A percentile compares a stretch with the other conserved stretches of the same genome.
Evolutionary conservation across 1,140 invertebrate species (phyloP).

Genomic region (Drosophila orosa): DNA sequence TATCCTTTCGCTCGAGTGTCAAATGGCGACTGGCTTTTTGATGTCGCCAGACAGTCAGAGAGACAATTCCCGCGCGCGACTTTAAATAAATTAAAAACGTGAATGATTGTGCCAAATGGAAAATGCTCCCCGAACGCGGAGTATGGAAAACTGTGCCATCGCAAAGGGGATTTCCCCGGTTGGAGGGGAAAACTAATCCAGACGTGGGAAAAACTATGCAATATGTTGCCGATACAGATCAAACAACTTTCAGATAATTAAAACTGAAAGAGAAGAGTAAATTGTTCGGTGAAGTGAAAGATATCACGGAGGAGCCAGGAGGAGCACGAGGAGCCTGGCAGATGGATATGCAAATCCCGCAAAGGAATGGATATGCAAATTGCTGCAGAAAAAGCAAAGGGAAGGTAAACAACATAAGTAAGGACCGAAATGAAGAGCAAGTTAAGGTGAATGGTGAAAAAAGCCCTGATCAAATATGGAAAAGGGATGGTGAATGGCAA

Average conservation of each 20-base stretch:
- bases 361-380: slow-evolving; percentile 53
- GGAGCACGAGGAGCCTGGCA: neutral
- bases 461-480: slow-evolving; percentile 39
- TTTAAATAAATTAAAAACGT: slow-evolving; percentile 72
- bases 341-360: slow-evolving; percentile 41
- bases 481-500: slow-evolving; percentile 7
- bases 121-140: slow-evolving; percentile 17
- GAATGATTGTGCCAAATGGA: slow-evolving; percentile 36
- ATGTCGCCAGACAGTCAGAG: slow-evolving; percentile 41
- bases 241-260: slow-evolving; percentile 54
- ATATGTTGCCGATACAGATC: slow-evolving; percentile 37
- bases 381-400: slow-evolving; percentile 20
- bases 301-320: slow-evolving; percentile 10
- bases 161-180: neutral
- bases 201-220: slow-evolving; percentile 32
- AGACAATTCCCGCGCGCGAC: slow-evolving; percentile 42
- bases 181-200: slow-evolving; percentile 24
- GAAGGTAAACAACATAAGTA: slow-evolving; percentile 36
- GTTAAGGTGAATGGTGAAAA: slow-evolving; percentile 27
- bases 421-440: slow-evolving; percentile 27
- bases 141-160: slow-evolving; percentile 21
- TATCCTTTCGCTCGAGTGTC: slow-evolving; percentile 63
- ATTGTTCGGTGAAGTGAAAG: slow-evolving; percentile 35
- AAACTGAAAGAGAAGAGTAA: slow-evolving; percentile 47
- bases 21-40: slow-evolving; percentile 62